A percentile compares a stretch with the other conserved stretches of the same genome.
phyloP scores from a whole-genome alignment of 2,888 invertebrate genomes.

The Tetanocera ferruginea region DNA sequence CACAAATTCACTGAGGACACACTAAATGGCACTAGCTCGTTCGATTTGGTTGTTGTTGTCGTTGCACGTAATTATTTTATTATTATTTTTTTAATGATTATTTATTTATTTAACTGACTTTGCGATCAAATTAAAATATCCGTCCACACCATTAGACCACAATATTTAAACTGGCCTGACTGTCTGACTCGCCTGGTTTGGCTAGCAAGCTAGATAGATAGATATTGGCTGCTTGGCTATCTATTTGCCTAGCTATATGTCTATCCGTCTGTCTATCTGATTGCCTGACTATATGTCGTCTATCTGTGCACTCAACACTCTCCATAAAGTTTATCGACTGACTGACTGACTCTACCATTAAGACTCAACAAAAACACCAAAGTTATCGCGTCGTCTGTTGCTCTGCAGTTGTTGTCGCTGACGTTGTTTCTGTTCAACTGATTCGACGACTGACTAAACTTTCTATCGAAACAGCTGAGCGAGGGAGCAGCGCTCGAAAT shows the following conservation, averaged over 20 bases:
- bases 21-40: neutral
- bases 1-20: constrained; percentile 12
- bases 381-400: neutral
- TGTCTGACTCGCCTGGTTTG: constrained; percentile 7
- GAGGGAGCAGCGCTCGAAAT: constrained; percentile 37
- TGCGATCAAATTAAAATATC: neutral
- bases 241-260: constrained; percentile 15
- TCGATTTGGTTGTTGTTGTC: constrained; percentile 13
- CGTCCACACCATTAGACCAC: neutral
- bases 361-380: constrained; percentile 20
- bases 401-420: constrained; percentile 42
- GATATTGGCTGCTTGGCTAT: neutral
- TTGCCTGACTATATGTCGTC: constrained; percentile 3
- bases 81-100: constrained; percentile 2
- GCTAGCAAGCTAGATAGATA: neutral
- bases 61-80: neutral
- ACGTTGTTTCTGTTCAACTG: constrained; percentile 45
- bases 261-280: neutral
- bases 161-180: constrained; percentile 13
- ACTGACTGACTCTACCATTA: neutral
- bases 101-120: neutral
- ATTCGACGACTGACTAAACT: constrained; percentile 46
- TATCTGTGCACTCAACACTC: constrained; percentile 18
- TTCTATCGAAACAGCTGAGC: constrained; percentile 54
- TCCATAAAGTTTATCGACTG: constrained; percentile 6